Evolutionary conservation across 1,140 invertebrate species (phyloP), one percentile per base, ranked within the genome.

Genomic region (Gonioctena quinquepunctata): DNA sequence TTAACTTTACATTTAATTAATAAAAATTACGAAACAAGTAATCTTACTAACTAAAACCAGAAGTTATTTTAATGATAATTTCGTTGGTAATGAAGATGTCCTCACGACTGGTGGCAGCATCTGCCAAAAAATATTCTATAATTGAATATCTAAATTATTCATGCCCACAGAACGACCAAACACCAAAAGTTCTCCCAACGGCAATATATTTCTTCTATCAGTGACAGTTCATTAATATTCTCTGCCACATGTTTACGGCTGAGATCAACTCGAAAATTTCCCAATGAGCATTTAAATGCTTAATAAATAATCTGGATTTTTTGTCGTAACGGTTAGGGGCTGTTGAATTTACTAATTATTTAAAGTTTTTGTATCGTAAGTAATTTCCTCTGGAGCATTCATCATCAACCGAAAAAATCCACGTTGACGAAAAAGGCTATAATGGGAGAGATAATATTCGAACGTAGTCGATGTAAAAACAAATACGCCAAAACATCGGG

Each of bases 361-460:
- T 18, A 56, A 18, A 56, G n/a, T 56, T 56, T 56, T 56, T 56
- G 22, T 19, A 18, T 56, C 18, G 13, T 11, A 19, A 56, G 21
- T 8, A 56, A 56, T 56, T 56, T 56, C 21, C 52, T 56, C 13
- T 19, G 11, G 22, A 56, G 6, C 52, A 23, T 56, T 56, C 22
- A 23, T 56, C 52, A 56, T 23, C 11, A 42, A 42, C 1, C 33
- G 21, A 56, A 56, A 22, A 23, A 56, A 8, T 19, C n/a, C 52
- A 11, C 52, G 52, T 21, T 21, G 22, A 42, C 33, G 33, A 56
- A 56, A 56, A 22, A 56, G 11, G 52, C 21, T 56, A 23, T 56
- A 56, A 56, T 56, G 52, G 52, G 11, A n/a, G 6, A 56, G 52
- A 56, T 56, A 56, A 23, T 56, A 56, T 56, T 56, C 21, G 22